Conservation (phyloP, 2,888 invertebrate species). For the Epicampocera succincta region DNA sequence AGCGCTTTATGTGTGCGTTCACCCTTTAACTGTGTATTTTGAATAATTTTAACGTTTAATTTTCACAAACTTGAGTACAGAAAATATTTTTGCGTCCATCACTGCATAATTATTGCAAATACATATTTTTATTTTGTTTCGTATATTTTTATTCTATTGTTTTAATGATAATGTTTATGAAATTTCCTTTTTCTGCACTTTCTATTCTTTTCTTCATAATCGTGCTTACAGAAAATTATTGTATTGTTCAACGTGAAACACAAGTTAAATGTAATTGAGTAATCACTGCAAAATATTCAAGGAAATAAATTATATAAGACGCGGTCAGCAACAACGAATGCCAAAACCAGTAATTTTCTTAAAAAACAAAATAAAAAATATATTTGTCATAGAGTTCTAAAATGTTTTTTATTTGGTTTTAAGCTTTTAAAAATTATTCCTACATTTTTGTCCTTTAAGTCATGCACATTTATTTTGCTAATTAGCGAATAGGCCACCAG, state of each 20-base stretch:
- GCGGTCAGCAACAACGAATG: background rate
- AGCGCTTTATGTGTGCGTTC: too few species aligned
- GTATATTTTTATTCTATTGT: constrained; percentile 50
- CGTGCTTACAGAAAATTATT: constrained; percentile 47
- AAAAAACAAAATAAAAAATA: too few species aligned
- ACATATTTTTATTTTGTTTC: constrained; percentile 33
- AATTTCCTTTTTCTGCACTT: constrained; percentile 32
- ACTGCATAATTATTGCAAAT: constrained; percentile 52
- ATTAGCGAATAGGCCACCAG: too few species aligned
- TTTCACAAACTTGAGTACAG: background rate
- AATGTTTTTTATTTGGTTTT: too few species aligned
- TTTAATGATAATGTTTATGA: constrained; percentile 59
- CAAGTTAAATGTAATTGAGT: constrained; percentile 66
- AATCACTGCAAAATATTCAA: constrained; percentile 53
- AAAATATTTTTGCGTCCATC: background rate
- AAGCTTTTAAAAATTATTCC: too few species aligned
- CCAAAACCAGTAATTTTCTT: background rate
- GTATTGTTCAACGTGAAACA: constrained; percentile 59
- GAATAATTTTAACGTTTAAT: too few species aligned
- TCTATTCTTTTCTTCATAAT: constrained; percentile 36
- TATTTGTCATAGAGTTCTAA: too few species aligned
- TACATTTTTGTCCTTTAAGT: too few species aligned
- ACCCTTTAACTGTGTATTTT: too few species aligned
- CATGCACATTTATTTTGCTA: too few species aligned
- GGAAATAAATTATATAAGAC: background rate